Base-by-base conservation (phyloP, 2,113 vertebrate genomes). In the Anarrhichthys ocellatus region DNA sequence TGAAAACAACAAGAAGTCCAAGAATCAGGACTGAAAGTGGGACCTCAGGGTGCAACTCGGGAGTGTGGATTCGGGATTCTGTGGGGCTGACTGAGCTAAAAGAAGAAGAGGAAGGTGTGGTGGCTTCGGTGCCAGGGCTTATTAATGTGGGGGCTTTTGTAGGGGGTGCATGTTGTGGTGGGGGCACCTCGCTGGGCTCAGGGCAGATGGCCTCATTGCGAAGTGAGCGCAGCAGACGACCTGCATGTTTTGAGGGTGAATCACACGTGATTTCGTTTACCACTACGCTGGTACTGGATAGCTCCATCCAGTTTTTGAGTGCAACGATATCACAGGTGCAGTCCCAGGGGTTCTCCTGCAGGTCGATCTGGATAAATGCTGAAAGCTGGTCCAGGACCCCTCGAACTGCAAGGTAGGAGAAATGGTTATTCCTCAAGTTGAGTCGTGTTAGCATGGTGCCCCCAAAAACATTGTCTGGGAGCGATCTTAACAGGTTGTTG, bases 291-390 rank as follows among this genome's bases (percentile, higher is more conserved):
- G 97, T 96, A 50, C 96, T 97, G 73, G 97, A 96, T 76, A 96
- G 93, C 85, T 99, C 98, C 89, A 99, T 99, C 98, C 98, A 99
- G 92, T 98, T 97, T 85, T 99, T 98, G 6, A 99, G 95, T 0
- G 96, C 96, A 86, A 99, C 95, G 24, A 99, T 98, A 73, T 97
- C 95, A 80, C 98, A 99, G 0, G 96, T 98, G 91, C 98, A 99
- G 93, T 99, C 98, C 98, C 98, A 99, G 0, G 98, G 98, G 86
- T 99, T 99, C 89, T 99, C 98, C 81, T 99, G 98, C 13, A 99
- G 96, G 87, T 99, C 98, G 7, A 99, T 99, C 94, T 99, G 98
- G 86, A 99, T 98, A n/a, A 99, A 97, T 6, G 97, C 96, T 0
- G 97, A 97, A 2, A 99, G 97, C 94, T 99, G 98, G 84, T 99